Evolutionary conservation across 1,140 invertebrate genomes (phyloP).

Genomic region (Bombus sylvicola): DNA sequence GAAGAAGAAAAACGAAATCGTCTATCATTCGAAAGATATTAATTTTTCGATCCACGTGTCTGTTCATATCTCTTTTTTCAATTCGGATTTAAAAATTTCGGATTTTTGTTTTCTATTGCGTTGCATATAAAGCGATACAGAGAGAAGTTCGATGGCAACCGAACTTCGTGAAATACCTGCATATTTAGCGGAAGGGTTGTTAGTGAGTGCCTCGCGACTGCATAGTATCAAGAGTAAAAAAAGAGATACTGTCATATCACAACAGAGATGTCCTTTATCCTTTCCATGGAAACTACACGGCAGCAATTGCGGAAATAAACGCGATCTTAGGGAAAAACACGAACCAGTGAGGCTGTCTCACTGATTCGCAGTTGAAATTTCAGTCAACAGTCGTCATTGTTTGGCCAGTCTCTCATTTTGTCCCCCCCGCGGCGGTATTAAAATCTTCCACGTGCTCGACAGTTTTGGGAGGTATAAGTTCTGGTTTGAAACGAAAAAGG

Average conservation of each 20-base stretch:
- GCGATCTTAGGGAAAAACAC: not conserved
- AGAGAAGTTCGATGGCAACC: no score
- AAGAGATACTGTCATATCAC: not conserved
- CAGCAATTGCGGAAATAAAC: slow-evolving; percentile 10
- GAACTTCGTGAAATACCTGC: no score
- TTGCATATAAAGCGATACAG: no score
- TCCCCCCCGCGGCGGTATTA: slow-evolving; percentile 24
- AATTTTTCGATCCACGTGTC: no score
- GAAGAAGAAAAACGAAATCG: no score
- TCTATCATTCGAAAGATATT: no score
- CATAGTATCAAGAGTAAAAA: no score
- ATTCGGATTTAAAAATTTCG: no score
- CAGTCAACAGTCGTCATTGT: slow-evolving; percentile 9
- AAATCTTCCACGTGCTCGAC: slow-evolving; percentile 44
- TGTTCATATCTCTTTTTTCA: no score
- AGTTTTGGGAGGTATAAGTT: not conserved
- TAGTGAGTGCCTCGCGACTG: no score
- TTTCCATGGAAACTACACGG: not conserved
- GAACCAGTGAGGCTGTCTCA: not conserved
- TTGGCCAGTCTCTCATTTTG: not conserved
- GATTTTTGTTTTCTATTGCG: no score
- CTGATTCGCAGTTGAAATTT: not conserved
- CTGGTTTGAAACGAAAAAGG: not conserved
- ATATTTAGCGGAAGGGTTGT: no score
- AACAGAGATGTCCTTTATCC: not conserved